Conservation (phyloP, 1,140 invertebrate species). For the Apolygus lucorum region DNA sequence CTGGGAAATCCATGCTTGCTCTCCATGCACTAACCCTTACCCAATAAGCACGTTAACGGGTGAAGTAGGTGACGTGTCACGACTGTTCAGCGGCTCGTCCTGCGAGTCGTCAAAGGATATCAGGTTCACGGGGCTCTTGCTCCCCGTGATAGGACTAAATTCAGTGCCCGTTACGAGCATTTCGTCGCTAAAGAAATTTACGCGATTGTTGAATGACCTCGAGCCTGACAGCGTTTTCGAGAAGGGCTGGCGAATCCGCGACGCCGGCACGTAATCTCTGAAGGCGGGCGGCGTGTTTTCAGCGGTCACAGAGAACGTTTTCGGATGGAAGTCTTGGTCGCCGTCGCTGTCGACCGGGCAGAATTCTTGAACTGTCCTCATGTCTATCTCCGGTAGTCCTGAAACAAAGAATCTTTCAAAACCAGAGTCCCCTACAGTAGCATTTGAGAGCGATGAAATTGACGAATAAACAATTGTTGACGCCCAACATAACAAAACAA, state of each 20-base stretch:
- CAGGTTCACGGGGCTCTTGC: background rate
- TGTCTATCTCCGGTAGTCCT: background rate
- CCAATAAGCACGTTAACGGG: background rate
- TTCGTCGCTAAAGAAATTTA: background rate
- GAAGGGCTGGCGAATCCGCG: background rate
- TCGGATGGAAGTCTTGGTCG: no score
- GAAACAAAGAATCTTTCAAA: no score
- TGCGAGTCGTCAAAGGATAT: background rate
- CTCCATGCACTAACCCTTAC: no score
- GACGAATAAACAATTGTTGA: no score
- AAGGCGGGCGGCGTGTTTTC: background rate
- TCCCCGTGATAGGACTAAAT: background rate
- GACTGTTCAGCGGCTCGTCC: background rate
- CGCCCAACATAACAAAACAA: no score
- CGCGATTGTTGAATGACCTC: conserved; percentile 7
- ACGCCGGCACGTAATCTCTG: background rate
- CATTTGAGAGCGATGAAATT: no score
- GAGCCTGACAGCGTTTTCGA: background rate
- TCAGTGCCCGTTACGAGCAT: background rate
- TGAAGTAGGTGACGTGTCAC: background rate
- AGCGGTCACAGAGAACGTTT: no score
- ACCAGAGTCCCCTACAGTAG: no score
- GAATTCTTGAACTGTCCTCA: background rate
- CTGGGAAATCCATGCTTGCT: no score
- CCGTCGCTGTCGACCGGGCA: background rate